Percentiles rank a stretch among this genome's conserved stretches.
phyloP scores from a whole-genome alignment of 2,113 vertebrate genomes.

The Megaleporinus macrocephalus region DNA sequence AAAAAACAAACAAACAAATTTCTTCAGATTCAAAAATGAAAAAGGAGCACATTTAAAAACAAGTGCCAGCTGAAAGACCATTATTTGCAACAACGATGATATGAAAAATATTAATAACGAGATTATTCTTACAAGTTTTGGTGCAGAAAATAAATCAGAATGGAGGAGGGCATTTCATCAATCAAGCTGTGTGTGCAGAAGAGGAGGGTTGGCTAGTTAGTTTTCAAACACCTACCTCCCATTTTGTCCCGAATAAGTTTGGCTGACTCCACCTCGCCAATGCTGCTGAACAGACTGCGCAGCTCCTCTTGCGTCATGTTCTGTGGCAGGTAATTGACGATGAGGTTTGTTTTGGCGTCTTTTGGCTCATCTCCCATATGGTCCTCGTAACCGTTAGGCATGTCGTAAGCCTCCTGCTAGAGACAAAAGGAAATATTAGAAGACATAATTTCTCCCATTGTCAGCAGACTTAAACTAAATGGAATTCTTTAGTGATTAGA shows the following conservation, averaged over 20 bases:
- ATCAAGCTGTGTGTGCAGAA: neutral
- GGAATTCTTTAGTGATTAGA: neutral
- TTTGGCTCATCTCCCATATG: conserved; percentile 94
- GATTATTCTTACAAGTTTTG: neutral
- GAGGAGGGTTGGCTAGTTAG: neutral
- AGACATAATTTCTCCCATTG: neutral
- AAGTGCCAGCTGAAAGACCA: neutral
- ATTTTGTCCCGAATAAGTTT: conserved; percentile 98
- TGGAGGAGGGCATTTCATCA: neutral
- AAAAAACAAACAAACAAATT: no score
- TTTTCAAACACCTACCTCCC: conserved; percentile 83
- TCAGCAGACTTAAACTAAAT: neutral
- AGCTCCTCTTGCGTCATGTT: conserved; percentile 98
- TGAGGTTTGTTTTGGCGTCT: conserved; percentile 92
- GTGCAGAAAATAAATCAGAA: neutral
- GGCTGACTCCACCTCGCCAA: conserved; percentile 93
- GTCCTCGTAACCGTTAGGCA: conserved; percentile 92
- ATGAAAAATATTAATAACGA: neutral
- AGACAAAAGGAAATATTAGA: neutral
- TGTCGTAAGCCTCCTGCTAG: conserved; percentile 80
- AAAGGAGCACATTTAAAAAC: neutral
- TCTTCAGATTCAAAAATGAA: neutral
- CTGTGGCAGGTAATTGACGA: conserved; percentile 98
- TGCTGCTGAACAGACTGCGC: conserved; percentile 94
- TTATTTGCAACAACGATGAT: neutral